Evolutionary conservation across 2,797 vertebrate species (phyloP).

Genomic region (Nyctalus aviator): DNA sequence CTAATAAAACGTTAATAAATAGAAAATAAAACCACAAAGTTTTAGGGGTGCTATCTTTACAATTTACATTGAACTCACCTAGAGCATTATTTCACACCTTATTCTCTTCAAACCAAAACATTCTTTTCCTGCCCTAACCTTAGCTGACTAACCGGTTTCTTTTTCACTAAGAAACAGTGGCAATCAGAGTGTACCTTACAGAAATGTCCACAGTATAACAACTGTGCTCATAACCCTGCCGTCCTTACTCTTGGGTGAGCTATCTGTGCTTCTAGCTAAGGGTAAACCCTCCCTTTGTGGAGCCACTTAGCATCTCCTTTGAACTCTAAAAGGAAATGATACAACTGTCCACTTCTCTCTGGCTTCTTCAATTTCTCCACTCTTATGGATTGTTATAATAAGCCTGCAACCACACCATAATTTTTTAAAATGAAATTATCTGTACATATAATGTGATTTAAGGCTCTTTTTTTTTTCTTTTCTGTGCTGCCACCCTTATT

Average conservation of each 20-base stretch:
- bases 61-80: background rate
- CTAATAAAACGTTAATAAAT: background rate
- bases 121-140: background rate
- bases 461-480: background rate
- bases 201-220: background rate
- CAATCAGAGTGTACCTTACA: background rate
- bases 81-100: background rate
- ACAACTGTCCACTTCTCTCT: background rate
- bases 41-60: background rate
- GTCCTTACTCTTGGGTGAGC: slow-evolving; percentile 48
- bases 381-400: background rate
- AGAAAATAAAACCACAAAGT: background rate
- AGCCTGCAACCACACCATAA: background rate
- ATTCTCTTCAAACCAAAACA: background rate
- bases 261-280: slow-evolving; percentile 23
- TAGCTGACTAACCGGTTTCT: background rate
- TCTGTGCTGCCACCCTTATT: background rate
- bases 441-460: background rate
- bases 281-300: background rate
- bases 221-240: slow-evolving; percentile 48
- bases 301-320: slow-evolving; percentile 4
- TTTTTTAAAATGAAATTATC: background rate
- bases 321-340: background rate
- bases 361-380: background rate
- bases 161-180: slow-evolving; percentile 31